phyloP scores from a whole-genome alignment of 2,888 invertebrate genomes.

The Cyaniris semiargus region DNA sequence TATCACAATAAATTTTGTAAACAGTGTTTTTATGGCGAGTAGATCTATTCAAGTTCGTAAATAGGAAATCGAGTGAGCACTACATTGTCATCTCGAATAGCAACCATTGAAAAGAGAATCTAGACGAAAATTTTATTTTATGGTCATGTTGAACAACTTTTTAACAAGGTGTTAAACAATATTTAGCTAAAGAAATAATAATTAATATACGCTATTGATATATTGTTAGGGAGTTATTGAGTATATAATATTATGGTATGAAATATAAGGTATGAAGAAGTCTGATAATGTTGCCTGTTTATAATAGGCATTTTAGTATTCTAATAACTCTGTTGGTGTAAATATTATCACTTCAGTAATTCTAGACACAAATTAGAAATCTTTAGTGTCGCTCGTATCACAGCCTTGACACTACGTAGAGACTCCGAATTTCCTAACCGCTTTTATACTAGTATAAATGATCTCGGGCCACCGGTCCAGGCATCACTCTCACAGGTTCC shows the following conservation, averaged over 20 bases:
- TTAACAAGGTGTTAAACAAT: no score
- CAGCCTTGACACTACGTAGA: constrained; percentile 67
- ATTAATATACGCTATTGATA: no score
- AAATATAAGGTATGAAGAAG: neutral
- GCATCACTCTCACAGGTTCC: constrained; percentile 63
- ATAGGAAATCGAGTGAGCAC: neutral
- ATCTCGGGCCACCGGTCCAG: constrained; percentile 55
- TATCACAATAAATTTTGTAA: constrained; percentile 2
- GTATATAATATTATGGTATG: neutral
- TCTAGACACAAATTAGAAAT: constrained; percentile 48
- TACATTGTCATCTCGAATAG: neutral
- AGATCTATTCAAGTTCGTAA: neutral
- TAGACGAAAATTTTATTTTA: neutral
- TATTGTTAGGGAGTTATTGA: no score
- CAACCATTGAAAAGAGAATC: neutral
- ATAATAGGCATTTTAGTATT: neutral
- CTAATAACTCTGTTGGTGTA: neutral
- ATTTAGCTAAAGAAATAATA: neutral
- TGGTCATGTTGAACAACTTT: no score
- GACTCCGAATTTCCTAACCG: constrained; percentile 63
- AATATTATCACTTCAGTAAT: neutral
- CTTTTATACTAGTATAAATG: constrained; percentile 64
- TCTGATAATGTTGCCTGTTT: neutral
- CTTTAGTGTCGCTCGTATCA: constrained; percentile 45
- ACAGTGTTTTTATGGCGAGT: neutral